phyloP scores from a whole-genome alignment of 2,797 vertebrate genomes.

The Microhierax caerulescens region DNA sequence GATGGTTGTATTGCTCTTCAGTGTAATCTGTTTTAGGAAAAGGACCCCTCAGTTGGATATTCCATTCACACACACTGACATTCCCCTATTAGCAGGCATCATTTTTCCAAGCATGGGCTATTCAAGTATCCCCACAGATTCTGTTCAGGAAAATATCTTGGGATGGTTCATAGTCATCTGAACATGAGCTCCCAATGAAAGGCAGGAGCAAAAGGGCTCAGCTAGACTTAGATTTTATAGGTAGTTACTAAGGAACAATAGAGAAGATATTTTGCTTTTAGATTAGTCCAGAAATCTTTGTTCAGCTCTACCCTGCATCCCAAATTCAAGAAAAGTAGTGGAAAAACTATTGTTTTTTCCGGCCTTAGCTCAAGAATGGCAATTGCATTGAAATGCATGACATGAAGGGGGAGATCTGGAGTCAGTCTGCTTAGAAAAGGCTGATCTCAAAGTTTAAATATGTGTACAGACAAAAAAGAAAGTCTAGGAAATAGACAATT shows the following conservation, averaged over 20 bases:
- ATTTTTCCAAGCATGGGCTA: background rate
- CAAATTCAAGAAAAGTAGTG: background rate
- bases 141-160: background rate
- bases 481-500: background rate
- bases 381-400: background rate
- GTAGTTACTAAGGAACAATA: background rate
- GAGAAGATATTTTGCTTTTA: background rate
- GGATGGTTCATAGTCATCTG: background rate
- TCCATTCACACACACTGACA: background rate
- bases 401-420: background rate
- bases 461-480: background rate
- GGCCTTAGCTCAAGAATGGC: background rate
- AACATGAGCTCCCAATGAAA: background rate
- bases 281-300: background rate
- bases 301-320: background rate
- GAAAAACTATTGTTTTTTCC: background rate
- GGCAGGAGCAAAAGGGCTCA: background rate
- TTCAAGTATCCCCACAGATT: background rate
- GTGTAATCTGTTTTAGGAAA: background rate
- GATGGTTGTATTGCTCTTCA: background rate
- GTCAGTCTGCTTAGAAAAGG: background rate
- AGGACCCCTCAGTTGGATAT: rapidly evolving
- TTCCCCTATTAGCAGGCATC: rapidly evolving
- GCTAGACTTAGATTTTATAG: background rate
- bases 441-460: background rate